Base-by-base conservation (phyloP, 2,113 vertebrate genomes). In the Mystacornis crossleyi region DNA sequence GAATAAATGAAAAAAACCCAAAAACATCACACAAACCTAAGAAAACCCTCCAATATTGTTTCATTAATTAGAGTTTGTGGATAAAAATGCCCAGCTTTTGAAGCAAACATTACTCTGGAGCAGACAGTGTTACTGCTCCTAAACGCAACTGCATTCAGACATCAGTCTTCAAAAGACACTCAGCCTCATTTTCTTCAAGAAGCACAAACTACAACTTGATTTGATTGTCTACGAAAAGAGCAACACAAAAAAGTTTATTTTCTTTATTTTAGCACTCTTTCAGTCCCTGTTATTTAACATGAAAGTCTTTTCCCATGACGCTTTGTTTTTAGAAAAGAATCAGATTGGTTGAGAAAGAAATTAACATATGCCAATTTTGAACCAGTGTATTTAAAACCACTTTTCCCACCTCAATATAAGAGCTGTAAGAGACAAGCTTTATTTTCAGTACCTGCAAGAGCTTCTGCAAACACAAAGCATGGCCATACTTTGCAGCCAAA, bases 381-480 rank as follows among this genome's bases (percentile, higher is more conserved):
- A 10, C 5, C 15, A 23, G 19, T 6, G 10, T 9, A 53, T 54
- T 54, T 47, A 50, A 73, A 25, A 42, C 16, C 57, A 53, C 8
- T 1, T 53, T 55, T 14, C 10, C 1, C 43, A 9, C 57, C 29
- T 28, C 23, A 48, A 4, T 4, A 5, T 1, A 60, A 90, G 64
- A 71, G 10, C 29, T 8, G 0, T 26, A 36, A 17, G 6, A 57
- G 13, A 60, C 20, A 36, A 73, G 28, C 8, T 81, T 25, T 12
- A 34, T 33, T 54, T 83, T 40, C 88, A 90, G 81, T 98, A 99
- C 99, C 99, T 99, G 99, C 42, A 99, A 58, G 57, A 99, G 98
- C 89, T 99, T 99, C 95, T 99, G 99, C 88, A 99, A 97, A 91
- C 99, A 99, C 26, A 99, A 82, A 10, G 99, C 98, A 18, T 99